These are phyloP conservation scores for Tetragonula clypearis DNA, from an alignment of 1,140 invertebrate genomes.

Conservation along the genomic window DNA sequence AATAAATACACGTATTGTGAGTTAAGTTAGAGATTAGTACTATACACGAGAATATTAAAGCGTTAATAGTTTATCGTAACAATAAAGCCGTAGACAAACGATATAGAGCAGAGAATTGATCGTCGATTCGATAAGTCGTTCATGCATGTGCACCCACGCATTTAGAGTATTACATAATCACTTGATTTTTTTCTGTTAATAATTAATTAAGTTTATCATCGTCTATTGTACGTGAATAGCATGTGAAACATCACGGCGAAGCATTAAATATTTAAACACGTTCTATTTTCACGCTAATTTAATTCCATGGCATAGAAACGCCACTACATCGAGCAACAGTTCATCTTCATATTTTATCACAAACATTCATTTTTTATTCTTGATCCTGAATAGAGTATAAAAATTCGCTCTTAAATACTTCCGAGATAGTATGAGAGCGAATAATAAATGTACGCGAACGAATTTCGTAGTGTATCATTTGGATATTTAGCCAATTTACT, in stretches of 20 bases:
- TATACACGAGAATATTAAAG: neutral
- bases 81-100: slow-evolving; percentile 55
- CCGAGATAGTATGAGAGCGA: too few species aligned
- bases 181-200: neutral
- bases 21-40: slow-evolving; percentile 1
- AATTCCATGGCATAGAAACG: neutral
- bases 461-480: too few species aligned
- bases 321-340: neutral
- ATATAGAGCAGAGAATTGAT: slow-evolving; percentile 21
- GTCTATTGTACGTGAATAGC: neutral
- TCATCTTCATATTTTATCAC: neutral
- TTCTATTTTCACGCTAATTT: neutral
- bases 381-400: too few species aligned
- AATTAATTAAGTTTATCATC: neutral
- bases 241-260: neutral
- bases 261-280: neutral
- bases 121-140: slow-evolving; percentile 12
- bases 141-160: slow-evolving; percentile 52
- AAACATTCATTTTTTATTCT: neutral
- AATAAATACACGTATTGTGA: neutral
- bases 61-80: neutral
- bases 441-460: neutral
- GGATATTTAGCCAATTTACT: neutral
- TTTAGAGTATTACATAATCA: slow-evolving; percentile 2
- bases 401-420: neutral